Conservation (phyloP, 2,888 invertebrate species). For the Drosophila merina region DNA sequence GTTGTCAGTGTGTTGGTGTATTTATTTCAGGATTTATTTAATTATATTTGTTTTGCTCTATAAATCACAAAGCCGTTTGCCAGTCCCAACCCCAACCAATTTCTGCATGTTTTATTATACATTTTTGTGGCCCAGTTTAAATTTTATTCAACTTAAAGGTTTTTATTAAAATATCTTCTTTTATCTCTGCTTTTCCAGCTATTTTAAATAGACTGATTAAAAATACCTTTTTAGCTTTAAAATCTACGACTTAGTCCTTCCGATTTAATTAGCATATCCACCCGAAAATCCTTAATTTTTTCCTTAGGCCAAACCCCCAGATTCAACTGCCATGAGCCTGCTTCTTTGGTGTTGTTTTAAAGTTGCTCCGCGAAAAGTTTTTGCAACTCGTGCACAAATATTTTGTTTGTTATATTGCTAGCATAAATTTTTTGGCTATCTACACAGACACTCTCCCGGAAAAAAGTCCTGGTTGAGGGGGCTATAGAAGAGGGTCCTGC, state of each 20-base stretch:
- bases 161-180: neutral
- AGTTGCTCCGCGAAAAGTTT: constrained; percentile 62
- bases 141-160: neutral
- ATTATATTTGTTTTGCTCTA: constrained; percentile 45
- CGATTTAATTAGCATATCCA: constrained; percentile 34
- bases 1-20: constrained; percentile 5
- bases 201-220: neutral
- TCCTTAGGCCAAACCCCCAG: constrained; percentile 36
- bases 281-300: no score
- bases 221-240: neutral
- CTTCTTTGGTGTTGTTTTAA: constrained; percentile 67
- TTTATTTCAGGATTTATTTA: constrained; percentile 46
- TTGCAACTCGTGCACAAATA: constrained; percentile 70
- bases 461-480: constrained; percentile 4
- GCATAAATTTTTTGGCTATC: constrained; percentile 76
- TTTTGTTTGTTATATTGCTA: constrained; percentile 76
- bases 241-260: constrained; percentile 1
- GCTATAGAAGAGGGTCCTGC: constrained; percentile 44
- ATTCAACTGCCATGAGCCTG: constrained; percentile 33
- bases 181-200: neutral
- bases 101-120: neutral
- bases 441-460: constrained; percentile 52
- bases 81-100: constrained; percentile 4
- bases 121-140: neutral
- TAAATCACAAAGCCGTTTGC: constrained; percentile 41